A percentile compares a stretch with the other conserved stretches of the same genome.
Evolutionary conservation across 2,797 vertebrate species (phyloP).

Genomic region (Sebastes vulpes): DNA sequence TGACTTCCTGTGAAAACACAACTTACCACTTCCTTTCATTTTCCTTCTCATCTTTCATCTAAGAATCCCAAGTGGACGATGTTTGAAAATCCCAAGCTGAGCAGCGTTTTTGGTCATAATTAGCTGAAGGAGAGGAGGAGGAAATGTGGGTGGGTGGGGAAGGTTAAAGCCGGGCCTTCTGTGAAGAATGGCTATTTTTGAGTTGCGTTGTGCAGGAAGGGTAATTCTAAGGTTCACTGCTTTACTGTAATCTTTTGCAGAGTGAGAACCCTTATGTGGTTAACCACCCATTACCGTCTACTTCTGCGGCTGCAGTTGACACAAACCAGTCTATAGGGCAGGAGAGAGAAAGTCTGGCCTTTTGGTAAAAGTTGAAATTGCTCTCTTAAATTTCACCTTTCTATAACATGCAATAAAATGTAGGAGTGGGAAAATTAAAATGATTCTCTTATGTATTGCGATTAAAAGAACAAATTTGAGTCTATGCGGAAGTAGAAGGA

Average conservation of each 20-base stretch:
- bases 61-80: slow-evolving; percentile 39
- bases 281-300: slow-evolving; percentile 23
- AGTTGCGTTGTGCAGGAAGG: slow-evolving; percentile 5
- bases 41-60: slow-evolving; percentile 56
- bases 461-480: too few relatives aligned
- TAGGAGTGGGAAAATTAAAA: too few relatives aligned
- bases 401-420: background rate
- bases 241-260: slow-evolving; percentile 42
- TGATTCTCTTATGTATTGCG: too few relatives aligned
- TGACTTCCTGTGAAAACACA: slow-evolving; percentile 74
- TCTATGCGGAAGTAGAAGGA: too few relatives aligned
- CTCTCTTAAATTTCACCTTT: background rate
- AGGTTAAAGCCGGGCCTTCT: slow-evolving; percentile 31
- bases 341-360: background rate
- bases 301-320: slow-evolving; percentile 22
- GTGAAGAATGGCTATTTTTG: slow-evolving; percentile 34
- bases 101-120: slow-evolving; percentile 14
- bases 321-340: background rate
- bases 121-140: slow-evolving; percentile 19
- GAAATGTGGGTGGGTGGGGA: slow-evolving; percentile 22
- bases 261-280: slow-evolving; percentile 47
- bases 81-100: slow-evolving; percentile 12
- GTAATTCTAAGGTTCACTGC: slow-evolving; percentile 19
- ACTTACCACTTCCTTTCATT: slow-evolving; percentile 60
- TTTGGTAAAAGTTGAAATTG: background rate